Evolutionary conservation across 2,888 invertebrate genomes (phyloP).

Genomic region (Rotaria magnacalcarata): DNA sequence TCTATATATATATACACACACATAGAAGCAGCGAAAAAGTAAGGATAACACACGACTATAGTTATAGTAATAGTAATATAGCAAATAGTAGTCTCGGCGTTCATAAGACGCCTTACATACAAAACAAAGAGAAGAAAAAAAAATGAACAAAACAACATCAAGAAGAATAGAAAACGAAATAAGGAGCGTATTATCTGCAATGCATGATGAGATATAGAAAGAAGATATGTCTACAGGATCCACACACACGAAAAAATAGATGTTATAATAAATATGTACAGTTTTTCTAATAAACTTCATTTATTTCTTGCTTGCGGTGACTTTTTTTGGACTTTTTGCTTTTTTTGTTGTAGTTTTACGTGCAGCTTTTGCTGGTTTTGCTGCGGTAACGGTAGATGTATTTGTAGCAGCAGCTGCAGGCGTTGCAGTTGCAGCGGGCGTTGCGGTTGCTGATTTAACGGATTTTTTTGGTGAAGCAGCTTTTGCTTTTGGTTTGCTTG

Average conservation of each 20-base stretch:
- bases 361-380: conserved; percentile 32
- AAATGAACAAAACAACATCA: not conserved
- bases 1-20: conserved; percentile 19
- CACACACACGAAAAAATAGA: conserved; percentile 18
- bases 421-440: too few species aligned
- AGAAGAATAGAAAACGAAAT: not conserved
- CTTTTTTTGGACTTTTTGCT: conserved; percentile 38
- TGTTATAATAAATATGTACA: not conserved
- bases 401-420: not conserved
- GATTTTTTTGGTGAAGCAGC: conserved; percentile 21
- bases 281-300: not conserved
- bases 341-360: not conserved
- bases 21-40: not conserved
- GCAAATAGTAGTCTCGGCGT: conserved; percentile 15
- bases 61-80: not conserved
- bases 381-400: not conserved
- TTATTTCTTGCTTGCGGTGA: not conserved
- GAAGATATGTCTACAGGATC: conserved; percentile 25
- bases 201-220: conserved; percentile 11
- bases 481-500: not conserved
- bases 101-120: conserved; percentile 20
- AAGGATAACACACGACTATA: conserved; percentile 10
- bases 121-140: not conserved
- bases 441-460: not conserved
- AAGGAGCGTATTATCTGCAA: conserved; percentile 11